A percentile compares a stretch with the other conserved stretches of the same genome.
Conservation (phyloP, 2,797 vertebrate genomes). For the Sebastes itinus region DNA sequence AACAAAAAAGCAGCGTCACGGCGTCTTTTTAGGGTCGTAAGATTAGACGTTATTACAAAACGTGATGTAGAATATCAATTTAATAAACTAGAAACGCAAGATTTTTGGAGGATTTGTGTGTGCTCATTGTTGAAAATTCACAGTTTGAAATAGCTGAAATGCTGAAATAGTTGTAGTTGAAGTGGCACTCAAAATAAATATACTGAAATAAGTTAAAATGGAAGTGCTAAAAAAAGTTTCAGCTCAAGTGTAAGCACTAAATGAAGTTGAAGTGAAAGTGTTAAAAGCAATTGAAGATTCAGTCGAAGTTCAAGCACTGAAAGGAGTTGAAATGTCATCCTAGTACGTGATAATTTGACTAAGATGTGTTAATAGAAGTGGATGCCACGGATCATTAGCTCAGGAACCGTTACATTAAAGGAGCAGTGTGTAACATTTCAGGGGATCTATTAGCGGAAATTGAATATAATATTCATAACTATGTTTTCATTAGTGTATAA, state of each 20-base stretch:
- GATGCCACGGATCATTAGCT: not conserved
- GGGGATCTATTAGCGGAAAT: too few relatives aligned
- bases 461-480: too few relatives aligned
- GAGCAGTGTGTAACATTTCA: too few relatives aligned
- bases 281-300: not conserved
- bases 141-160: not conserved
- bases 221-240: not conserved
- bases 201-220: not conserved
- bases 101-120: not conserved
- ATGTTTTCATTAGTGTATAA: accelerated
- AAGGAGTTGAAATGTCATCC: not conserved
- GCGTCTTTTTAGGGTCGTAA: not conserved
- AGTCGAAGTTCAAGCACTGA: not conserved
- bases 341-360: not conserved
- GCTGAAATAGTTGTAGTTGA: not conserved
- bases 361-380: not conserved
- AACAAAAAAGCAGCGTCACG: not conserved
- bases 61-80: not conserved
- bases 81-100: not conserved
- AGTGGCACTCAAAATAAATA: not conserved
- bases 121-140: not conserved
- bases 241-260: not conserved
- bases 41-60: not conserved
- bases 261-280: not conserved
- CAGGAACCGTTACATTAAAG: not conserved